These are phyloP conservation scores for Sphaerodactylus townsendi DNA, from an alignment of 2,113 vertebrate genomes.

Conservation along the genomic window DNA sequence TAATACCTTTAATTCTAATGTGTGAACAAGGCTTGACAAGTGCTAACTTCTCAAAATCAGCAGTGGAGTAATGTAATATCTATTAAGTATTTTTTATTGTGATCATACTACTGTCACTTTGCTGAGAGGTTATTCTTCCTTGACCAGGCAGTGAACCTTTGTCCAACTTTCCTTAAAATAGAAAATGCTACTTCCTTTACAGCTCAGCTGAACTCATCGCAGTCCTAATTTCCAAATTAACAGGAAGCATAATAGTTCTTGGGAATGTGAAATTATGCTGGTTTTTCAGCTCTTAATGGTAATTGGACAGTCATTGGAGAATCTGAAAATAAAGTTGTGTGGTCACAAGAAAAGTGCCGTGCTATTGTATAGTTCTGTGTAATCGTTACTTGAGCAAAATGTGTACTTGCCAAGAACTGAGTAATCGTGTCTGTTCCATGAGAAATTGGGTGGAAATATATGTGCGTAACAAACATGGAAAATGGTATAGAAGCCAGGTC, in stretches of 20 bases:
- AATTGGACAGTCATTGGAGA: constrained; percentile 15
- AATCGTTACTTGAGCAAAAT: constrained; percentile 53
- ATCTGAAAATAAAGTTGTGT: background rate
- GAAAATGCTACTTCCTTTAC: constrained; percentile 71
- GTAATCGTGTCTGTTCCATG: constrained; percentile 46
- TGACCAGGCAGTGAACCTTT: constrained; percentile 74
- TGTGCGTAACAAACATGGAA: background rate
- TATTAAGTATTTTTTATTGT: background rate
- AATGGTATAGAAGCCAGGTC: background rate
- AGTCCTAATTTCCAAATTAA: constrained; percentile 48
- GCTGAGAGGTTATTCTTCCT: constrained; percentile 40
- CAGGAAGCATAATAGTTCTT: constrained; percentile 48
- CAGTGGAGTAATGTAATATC: background rate
- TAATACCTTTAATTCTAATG: too few species aligned
- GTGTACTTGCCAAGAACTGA: constrained; percentile 31
- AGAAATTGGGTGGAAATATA: constrained; percentile 30
- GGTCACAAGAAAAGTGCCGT: constrained; percentile 5
- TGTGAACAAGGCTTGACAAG: too few species aligned
- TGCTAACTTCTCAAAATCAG: too few species aligned
- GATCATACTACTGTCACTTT: background rate
- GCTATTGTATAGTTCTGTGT: constrained; percentile 6
- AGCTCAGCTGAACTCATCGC: constrained; percentile 48
- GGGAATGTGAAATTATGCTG: constrained; percentile 19
- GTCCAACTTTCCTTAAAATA: constrained; percentile 45
- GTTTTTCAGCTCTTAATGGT: background rate